Evolutionary conservation across 2,888 invertebrate species (phyloP), one percentile per base, ranked within the genome.

Genomic region (Agrilus biguttatus): DNA sequence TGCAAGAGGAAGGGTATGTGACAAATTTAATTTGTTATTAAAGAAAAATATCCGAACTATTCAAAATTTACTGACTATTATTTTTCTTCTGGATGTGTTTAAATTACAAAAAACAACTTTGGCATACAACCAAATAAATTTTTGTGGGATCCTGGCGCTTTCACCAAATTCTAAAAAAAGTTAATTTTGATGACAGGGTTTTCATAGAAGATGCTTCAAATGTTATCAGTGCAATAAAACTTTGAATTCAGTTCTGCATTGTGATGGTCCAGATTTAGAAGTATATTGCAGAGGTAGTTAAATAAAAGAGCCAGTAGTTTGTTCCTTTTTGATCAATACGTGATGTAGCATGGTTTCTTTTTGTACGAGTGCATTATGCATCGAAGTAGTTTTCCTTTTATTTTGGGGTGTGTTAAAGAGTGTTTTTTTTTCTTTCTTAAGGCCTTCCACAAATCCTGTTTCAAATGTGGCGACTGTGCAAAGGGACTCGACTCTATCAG

Each of bases 401-500:
- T 44, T 13, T 19, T 28, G 28, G 17, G 10, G 17, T 17, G 36
- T 36, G 14, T 14, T 36, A 34, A 44, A 46, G 38, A 40, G 33
- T 39, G 19, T 35, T 33, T 41, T 43, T 33, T 45, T 17, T 4
- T 17, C 47, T 44, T 49, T 55, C 72, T 74, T 69, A 69, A 85
- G 84, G 79, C 74, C 66, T 90, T 87, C 86, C 90, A 90, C 78
- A 88, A 73, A 76, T 84, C 86, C 74, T 91, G 90, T 75, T 91
- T 82, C 82, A 90, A 89, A 74, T 90, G 90, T 75, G 86, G 77
- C 66, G 77, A 80, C 58, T 91, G 90, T 73, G 70, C 74, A 60
- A 90, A 88, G 74, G 75, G 84, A 64, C 77, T 91, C 74, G 89
- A 91, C 73, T 90, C 90, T 54, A 79, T 84, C 62, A 85, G 83